These are phyloP conservation scores for Cichladusa arquata DNA, from an alignment of 2,113 vertebrate genomes.

Conservation along the genomic window DNA sequence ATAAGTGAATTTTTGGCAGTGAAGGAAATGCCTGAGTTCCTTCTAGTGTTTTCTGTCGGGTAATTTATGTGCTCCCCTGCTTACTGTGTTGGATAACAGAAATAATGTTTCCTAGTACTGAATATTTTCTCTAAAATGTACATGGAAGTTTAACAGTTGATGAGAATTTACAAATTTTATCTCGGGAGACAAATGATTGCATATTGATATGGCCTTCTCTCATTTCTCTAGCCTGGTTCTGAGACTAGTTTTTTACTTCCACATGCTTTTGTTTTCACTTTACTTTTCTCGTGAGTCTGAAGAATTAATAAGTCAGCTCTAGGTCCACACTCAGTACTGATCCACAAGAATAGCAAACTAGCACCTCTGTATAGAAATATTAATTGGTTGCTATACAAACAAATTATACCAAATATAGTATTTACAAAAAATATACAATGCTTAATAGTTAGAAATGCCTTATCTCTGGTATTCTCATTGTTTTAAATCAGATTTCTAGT, in stretches of 20 bases:
- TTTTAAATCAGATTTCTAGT: neutral
- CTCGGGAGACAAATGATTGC: neutral
- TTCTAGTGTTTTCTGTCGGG: neutral
- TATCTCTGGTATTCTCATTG: neutral
- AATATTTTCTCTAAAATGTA: neutral
- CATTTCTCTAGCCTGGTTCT: neutral
- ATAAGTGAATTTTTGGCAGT: neutral
- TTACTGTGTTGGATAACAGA: neutral
- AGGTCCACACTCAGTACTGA: neutral
- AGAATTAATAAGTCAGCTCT: neutral
- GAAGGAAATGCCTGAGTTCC: neutral
- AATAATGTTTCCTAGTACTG: neutral
- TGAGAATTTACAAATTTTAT: neutral
- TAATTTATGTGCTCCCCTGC: neutral
- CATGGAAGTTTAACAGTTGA: neutral
- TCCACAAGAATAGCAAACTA: neutral
- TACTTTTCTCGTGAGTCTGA: neutral
- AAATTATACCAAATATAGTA: neutral
- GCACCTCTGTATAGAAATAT: neutral
- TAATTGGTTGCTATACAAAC: neutral
- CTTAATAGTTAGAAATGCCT: fast-evolving
- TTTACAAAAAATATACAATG: neutral
- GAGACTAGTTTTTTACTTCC: neutral
- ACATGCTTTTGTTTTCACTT: neutral
- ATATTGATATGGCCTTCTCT: neutral